Evolutionary conservation across 1,140 invertebrate genomes (phyloP).

Genomic region (Hylaeus anthracinus): DNA sequence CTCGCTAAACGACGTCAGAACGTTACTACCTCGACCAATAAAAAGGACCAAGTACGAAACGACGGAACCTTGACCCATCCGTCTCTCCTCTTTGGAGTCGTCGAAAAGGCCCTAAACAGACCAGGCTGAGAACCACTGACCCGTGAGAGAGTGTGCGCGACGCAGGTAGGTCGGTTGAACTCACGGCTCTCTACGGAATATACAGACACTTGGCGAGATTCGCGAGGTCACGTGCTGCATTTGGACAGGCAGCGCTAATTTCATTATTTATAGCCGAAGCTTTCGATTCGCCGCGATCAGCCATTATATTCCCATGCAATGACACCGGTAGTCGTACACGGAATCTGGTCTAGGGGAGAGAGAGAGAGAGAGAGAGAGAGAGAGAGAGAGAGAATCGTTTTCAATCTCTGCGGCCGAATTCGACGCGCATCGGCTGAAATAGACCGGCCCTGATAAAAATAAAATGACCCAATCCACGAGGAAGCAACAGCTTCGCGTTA

Average conservation of each 20-base stretch:
- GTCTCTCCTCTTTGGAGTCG: neutral
- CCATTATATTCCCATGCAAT: constrained; percentile 61
- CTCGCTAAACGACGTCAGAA: too few species aligned
- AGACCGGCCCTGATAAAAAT: constrained; percentile 49
- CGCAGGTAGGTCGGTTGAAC: constrained; percentile 76
- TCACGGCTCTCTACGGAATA: constrained; percentile 73
- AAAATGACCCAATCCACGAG: constrained; percentile 44
- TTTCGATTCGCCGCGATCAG: constrained; percentile 65
- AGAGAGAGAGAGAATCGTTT: neutral
- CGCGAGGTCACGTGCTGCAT: constrained; percentile 72
- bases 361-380: neutral
- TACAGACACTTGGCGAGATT: constrained; percentile 73
- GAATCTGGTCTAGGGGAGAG: neutral
- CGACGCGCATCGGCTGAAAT: constrained; percentile 33
- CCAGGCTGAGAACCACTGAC: constrained; percentile 61
- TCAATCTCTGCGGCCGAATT: neutral
- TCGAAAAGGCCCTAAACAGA: neutral
- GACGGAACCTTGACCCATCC: neutral
- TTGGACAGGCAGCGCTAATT: constrained; percentile 72
- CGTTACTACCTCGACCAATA: too few species aligned
- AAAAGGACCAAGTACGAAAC: too few species aligned
- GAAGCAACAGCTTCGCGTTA: constrained; percentile 36
- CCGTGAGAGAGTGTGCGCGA: constrained; percentile 62
- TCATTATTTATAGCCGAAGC: constrained; percentile 72
- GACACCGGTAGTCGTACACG: constrained; percentile 18